A percentile compares a stretch with the other conserved stretches of the same genome.
Conservation (phyloP, 1,140 invertebrate genomes). For the Micrasema minimum region DNA sequence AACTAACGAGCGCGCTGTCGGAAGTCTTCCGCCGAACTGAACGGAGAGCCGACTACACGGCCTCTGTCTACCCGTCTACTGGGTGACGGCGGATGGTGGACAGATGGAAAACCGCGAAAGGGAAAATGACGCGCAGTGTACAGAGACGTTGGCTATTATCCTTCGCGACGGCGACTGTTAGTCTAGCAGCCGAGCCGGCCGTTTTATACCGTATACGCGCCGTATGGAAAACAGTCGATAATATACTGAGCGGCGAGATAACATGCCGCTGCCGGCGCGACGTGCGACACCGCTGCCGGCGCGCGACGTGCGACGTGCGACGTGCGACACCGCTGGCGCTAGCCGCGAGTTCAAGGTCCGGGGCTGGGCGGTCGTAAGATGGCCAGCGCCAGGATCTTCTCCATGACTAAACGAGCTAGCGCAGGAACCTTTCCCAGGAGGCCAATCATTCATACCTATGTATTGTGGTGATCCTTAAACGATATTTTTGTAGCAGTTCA, state of each 20-base stretch:
- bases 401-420: too few relatives aligned
- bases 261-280: too few relatives aligned
- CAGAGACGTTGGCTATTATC: conserved; percentile 3
- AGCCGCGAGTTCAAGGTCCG: conserved; percentile 13
- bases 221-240: conserved; percentile 24
- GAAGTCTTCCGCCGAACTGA: conserved; percentile 1
- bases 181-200: conserved; percentile 38
- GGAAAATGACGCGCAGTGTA: neutral
- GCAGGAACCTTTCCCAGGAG: too few relatives aligned
- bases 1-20: neutral
- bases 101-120: neutral
- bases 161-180: conserved; percentile 45
- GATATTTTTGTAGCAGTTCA: too few relatives aligned
- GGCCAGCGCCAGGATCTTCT: too few relatives aligned
- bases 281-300: conserved; percentile 1
- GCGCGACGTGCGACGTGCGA: too few relatives aligned
- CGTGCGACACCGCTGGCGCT: neutral
- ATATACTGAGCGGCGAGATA: conserved; percentile 30
- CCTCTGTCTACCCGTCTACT: neutral
- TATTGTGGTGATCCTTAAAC: too few relatives aligned
- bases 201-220: conserved; percentile 27
- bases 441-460: too few relatives aligned
- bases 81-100: too few relatives aligned
- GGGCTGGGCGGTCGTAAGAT: too few relatives aligned
- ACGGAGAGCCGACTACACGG: neutral